Base-by-base conservation (phyloP, 2,113 vertebrate genomes). In the Cyanocitta stelleri region DNA sequence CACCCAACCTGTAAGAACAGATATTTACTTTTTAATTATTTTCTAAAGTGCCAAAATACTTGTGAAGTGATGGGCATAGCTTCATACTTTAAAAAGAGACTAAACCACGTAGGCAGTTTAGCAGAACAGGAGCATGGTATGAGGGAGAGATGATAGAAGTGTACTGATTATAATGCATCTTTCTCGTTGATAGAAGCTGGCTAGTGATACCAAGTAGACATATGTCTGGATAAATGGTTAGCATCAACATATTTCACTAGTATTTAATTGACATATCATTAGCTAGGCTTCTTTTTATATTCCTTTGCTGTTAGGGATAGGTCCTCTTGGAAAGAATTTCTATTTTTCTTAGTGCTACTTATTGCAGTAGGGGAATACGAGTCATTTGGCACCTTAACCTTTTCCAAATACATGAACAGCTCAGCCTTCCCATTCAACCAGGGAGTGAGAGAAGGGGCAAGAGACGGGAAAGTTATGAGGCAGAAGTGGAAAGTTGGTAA, bases 371-470 rank as follows among this genome's bases (percentile, higher is more conserved):
- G 44, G 58, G 75, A 97, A 92, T 72, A 74, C 26, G 1, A 94
- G 68, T 93, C 64, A 87, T 89, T 90, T 96, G 76, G 76, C 44
- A 81, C 33, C 33, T 85, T 84, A 90, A 58, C n/a, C 79, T 94
- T 96, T 96, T 92, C 92, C 93, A 81, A 92, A 71, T 18, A 22
- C 32, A 12, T 13, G 37, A 88, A 94, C 76, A 88, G 30, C 85
- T 96, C 90, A 96, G 32, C 56, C 73, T 87, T 92, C 61, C 76
- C 66, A n/a, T 93, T 81, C 75, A 90, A 35, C 26, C 61, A 84
- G 32, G 16, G 56, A 92, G 27, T 71, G 43, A 76, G 22, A 91
- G 69, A 68, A 90, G 64, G 75, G 81, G 41, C 44, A 67, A 67
- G 52, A 92, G 83, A 93, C 85, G 27, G 73, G 35, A 93, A 96